Evolutionary conservation across 2,888 invertebrate genomes (phyloP).

Genomic region (Ectemnius cavifrons): DNA sequence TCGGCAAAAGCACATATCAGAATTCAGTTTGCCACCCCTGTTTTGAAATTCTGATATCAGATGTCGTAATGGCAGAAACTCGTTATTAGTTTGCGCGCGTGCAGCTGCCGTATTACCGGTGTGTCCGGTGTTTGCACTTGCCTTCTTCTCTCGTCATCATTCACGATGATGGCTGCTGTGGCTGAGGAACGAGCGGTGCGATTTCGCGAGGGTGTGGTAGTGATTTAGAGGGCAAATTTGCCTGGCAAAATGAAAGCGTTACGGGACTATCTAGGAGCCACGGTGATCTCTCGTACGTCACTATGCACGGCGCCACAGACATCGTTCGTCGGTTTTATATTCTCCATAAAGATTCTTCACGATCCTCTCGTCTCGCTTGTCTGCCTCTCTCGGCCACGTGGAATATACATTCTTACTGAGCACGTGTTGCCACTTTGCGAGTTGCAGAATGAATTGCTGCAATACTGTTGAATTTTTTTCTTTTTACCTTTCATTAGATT

Average conservation of each 20-base stretch:
- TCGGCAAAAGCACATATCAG: too few relatives aligned
- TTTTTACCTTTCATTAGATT: too few relatives aligned
- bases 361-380: conserved; percentile 32
- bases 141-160: not conserved
- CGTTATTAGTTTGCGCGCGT: too few relatives aligned
- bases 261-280: conserved; percentile 29
- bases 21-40: too few relatives aligned
- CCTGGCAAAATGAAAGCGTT: conserved; percentile 51
- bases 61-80: too few relatives aligned
- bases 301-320: conserved; percentile 28
- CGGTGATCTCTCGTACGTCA: conserved; percentile 15
- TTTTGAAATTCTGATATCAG: too few relatives aligned
- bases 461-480: too few relatives aligned
- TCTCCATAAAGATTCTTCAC: conserved; percentile 51
- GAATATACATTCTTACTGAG: not conserved
- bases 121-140: too few relatives aligned
- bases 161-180: conserved; percentile 12
- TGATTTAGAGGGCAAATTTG: conserved; percentile 45
- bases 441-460: conserved; percentile 1
- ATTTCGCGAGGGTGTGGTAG: conserved; percentile 15
- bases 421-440: conserved; percentile 8
- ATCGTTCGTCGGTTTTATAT: conserved; percentile 40
- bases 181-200: conserved; percentile 31
- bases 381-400: conserved; percentile 12
- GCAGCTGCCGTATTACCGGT: too few relatives aligned